Evolutionary conservation across 2,113 vertebrate genomes (phyloP).

Genomic region (Aegotheles bennettii): DNA sequence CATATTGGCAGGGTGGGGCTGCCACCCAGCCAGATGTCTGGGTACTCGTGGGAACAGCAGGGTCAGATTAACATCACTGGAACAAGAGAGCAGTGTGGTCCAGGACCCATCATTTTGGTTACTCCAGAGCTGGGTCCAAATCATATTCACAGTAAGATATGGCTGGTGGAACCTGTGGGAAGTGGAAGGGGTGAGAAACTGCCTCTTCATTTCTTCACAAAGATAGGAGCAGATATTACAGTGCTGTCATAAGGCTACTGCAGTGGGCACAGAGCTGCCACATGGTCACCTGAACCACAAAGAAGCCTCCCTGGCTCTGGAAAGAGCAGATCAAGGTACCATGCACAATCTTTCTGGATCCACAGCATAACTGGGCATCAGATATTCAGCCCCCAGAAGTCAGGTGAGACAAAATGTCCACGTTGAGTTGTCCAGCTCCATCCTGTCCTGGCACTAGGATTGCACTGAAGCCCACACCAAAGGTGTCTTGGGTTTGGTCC

Average conservation of each 20-base stretch:
- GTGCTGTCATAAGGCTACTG: not conserved
- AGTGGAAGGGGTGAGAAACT: not conserved
- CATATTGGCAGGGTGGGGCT: not conserved
- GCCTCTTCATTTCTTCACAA: not conserved
- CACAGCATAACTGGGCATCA: not conserved
- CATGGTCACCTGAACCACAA: not conserved
- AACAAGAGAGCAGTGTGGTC: not conserved
- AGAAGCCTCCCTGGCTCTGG: not conserved
- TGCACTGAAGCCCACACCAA: not conserved
- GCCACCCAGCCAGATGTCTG: not conserved
- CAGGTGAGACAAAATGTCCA: not conserved
- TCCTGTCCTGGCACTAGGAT: not conserved
- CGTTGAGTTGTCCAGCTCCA: not conserved
- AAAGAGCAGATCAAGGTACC: not conserved
- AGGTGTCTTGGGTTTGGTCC: not conserved
- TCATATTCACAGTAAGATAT: not conserved
- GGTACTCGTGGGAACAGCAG: not conserved
- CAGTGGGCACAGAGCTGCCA: not conserved
- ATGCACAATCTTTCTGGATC: not conserved
- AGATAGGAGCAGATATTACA: not conserved
- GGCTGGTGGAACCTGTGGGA: not conserved
- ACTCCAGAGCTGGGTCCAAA: not conserved
- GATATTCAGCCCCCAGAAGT: not conserved
- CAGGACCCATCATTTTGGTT: not conserved
- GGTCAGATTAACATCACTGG: not conserved